Base-by-base conservation (phyloP, 1,140 invertebrate genomes). In the Halesus radiatus region DNA sequence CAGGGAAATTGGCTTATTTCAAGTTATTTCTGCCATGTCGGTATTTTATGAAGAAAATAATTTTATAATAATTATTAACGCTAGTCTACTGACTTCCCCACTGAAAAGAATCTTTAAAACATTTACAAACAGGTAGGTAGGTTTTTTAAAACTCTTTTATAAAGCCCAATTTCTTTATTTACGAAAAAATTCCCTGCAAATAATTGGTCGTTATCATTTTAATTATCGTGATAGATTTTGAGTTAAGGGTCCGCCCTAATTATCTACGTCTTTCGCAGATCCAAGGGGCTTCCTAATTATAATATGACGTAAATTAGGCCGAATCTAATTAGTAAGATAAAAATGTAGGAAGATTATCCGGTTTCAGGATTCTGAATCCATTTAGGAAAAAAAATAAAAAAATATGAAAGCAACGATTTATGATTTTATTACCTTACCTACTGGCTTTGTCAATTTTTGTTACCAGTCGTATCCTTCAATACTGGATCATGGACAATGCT, bases 261-360 rank as follows among this genome's bases (percentile, higher is more conserved):
- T 60, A 60, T 60, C 56, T 8, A 22, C 10, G 56, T 8, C 54
- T 56, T 56, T 56, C 5, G 20, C 56, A 60, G 56, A 13, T 60
- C 23, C 56, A 13, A 23, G 16, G 37, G 10, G 37, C 37, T 1
- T 23, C 23, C 23, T 60, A 60, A 60, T 60, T 60, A 60, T 23
- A 60, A 60, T 60, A 23, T 20, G 23, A 23, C 22, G n/a, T 60
- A 20, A 60, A 60, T 60, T 60, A 60, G 16, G 56, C 56, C 8
- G 3, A 60, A 60, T 60, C 56, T 60, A 60, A 60, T 60, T 60
- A 60, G 56, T 22, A 7, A 60, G 56, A 60, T 60, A 20, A 60
- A 60, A 60, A 22, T 60, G 18, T 20, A 23, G 8, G 18, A 3
- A 23, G 56, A 60, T 23, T 23, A 60, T 45, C 37, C 37, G 37